These are phyloP conservation scores for Crocuta crocuta DNA, from an alignment of 2,113 vertebrate species.

Conservation along the genomic window DNA sequence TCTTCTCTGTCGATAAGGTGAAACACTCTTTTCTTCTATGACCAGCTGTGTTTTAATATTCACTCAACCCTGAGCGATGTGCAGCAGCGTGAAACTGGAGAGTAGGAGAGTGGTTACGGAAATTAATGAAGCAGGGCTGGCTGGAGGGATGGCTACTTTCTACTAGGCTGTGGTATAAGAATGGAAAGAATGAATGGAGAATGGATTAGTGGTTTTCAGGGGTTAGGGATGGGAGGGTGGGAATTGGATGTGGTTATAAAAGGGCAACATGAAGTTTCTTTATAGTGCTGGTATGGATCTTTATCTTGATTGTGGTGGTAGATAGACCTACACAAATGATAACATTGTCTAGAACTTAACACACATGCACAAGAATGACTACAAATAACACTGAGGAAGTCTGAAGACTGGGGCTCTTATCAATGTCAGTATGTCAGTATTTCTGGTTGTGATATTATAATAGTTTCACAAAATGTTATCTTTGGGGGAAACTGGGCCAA, in stretches of 20 bases:
- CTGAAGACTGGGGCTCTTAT: neutral
- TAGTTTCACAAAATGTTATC: neutral
- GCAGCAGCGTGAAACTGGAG: neutral
- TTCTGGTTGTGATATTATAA: neutral
- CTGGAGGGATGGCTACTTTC: neutral
- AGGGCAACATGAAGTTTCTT: neutral
- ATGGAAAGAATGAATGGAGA: neutral
- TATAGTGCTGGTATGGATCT: neutral
- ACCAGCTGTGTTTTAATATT: neutral
- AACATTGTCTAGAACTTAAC: neutral
- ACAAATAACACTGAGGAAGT: neutral
- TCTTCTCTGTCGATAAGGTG: neutral
- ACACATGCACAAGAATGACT: neutral
- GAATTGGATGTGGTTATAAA: neutral
- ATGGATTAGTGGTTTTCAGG: neutral
- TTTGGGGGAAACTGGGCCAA: neutral
- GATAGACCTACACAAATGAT: neutral
- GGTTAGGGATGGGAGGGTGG: neutral
- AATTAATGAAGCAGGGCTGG: neutral
- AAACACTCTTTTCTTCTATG: neutral
- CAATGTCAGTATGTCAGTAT: neutral
- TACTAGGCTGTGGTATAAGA: neutral
- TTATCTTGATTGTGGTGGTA: neutral
- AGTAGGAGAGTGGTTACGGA: neutral
- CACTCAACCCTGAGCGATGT: neutral